phyloP scores from a whole-genome alignment of 2,888 invertebrate species.

The Danaus chrysippus region DNA sequence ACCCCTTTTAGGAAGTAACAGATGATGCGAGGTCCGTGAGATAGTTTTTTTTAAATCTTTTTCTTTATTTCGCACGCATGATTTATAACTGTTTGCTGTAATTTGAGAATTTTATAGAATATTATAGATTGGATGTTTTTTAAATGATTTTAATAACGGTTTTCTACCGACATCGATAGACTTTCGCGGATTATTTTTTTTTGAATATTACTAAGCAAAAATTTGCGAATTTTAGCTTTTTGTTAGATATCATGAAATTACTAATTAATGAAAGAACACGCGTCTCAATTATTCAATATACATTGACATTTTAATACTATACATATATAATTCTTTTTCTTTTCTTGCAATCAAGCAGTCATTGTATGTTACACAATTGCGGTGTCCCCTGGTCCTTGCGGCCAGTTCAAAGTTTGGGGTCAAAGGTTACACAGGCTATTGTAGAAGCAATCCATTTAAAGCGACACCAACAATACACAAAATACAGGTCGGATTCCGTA shows the following conservation, averaged over 20 bases:
- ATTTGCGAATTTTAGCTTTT: too few relatives aligned
- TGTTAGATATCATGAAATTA: too few relatives aligned
- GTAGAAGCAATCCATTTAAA: slow-evolving; percentile 34
- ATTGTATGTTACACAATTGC: slow-evolving; percentile 62
- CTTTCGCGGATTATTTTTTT: not conserved
- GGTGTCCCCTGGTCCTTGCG: slow-evolving; percentile 56
- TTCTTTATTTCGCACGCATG: slow-evolving; percentile 48
- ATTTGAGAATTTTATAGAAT: slow-evolving; percentile 75
- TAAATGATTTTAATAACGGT: slow-evolving; percentile 62
- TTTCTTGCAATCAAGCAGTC: slow-evolving; percentile 55
- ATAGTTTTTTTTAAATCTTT: slow-evolving; percentile 54
- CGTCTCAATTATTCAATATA: too few relatives aligned
- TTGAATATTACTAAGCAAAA: not conserved
- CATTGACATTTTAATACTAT: slow-evolving; percentile 23
- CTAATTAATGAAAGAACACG: too few relatives aligned
- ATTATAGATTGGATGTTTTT: slow-evolving; percentile 55
- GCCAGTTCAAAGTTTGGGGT: slow-evolving; percentile 49
- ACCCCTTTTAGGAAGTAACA: slow-evolving; percentile 73
- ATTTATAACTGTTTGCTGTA: slow-evolving; percentile 78
- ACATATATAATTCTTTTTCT: slow-evolving; percentile 45
- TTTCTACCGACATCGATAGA: slow-evolving; percentile 29
- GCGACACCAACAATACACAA: slow-evolving; percentile 50
- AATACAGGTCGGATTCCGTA: slow-evolving; percentile 46
- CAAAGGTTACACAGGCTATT: slow-evolving; percentile 35
- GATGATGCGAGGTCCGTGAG: slow-evolving; percentile 71